Evolutionary conservation across 2,888 invertebrate genomes (phyloP), one percentile per base, ranked within the genome.

Genomic region (Lissocephala sabroskyi): DNA sequence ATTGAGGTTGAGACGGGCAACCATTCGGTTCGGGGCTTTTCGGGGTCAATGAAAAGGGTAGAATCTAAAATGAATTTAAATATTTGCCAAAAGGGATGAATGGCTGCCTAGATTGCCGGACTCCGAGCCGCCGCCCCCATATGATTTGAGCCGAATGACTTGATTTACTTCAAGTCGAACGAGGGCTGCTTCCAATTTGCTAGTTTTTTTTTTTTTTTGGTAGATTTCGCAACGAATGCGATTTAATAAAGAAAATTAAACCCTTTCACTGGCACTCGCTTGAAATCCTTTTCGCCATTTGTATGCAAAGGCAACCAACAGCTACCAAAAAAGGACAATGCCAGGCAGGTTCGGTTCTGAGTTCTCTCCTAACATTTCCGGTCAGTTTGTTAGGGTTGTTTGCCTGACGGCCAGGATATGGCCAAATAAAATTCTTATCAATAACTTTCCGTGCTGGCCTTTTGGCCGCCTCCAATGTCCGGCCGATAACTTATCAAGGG

Each of bases 391-490:
- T 54, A 35, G 52, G 59, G 49, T 46, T 48, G 40, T 39, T 11
- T n/a, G 10, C 14, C 23, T 19, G 11, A 26, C n/a, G 54, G 52
- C 42, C 41, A 52, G 65, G 70, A 68, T 68, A 74, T 59, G 45
- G 65, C 55, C 58, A 54, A 59, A 63, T 70, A 70, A 65, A 73
- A 68, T 53, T 62, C 32, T 62, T 55, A 71, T 71, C 71, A 77
- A 71, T 77, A 71, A 77, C 59, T 60, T 70, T 47, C 59, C 58
- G 18, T 14, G 40, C 32, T 39, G 40, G 37, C 30, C 40, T 23
- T 30, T 37, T 37, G 17, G 37, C 5, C 37, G 37, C 37, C 37
- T n/a, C 16, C 14, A 23, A 26, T 41, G 32, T 41, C 37, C 30
- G 36, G 52, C 51, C 62, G 49, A 55, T 56, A 62, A 57, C 65